Base-by-base conservation (phyloP, 2,888 invertebrate species). In the Dusona sp. region DNA sequence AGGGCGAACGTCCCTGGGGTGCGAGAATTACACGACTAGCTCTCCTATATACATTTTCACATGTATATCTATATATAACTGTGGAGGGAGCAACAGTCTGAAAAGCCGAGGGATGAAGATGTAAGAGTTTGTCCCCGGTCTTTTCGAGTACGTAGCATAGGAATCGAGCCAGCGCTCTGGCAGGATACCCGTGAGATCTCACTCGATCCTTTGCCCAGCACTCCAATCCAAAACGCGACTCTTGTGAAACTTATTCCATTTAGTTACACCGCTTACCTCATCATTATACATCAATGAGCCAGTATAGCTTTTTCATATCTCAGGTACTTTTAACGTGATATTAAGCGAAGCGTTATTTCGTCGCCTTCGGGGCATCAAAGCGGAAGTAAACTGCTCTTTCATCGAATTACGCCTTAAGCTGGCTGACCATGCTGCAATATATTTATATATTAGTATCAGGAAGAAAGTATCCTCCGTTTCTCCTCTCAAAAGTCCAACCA, bases 1-100 rank as follows among this genome's bases (percentile, higher is more conserved):
- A 92, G 93, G 91, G 91, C 90, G 93, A 92, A 88, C 87, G 87
- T 90, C 87, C 90, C 88, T 83, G 73, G 84, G 89, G 88, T 77
- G 79, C 77, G 87, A 83, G 73, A 51, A 70, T 77, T 85, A 64
- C 86, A 88, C 82, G 7, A 16, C 36, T 19, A 42, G 19, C 33
- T 67, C 45, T 11, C 9, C 9, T 38, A 25, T 74, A 61, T 11
- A 45, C 25, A 42, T 38, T 25, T 16, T 42, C 13, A 25, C 22
- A n/a, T 25, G 22, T 42, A 38, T 36, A 38, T 9, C 33, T 7
- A n/a, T 16, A 9, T 25, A 68, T 11, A 36, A 33, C 54, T n/a
- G 7, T 70, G 45, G 42, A 85, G 61, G 70, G 54, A 68, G 83
- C 11, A n/a, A 80, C 48, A 78, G 74, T 80, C 65, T 75, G 16